phyloP scores from a whole-genome alignment of 1,140 invertebrate species.

The Hylaeus volcanicus region DNA sequence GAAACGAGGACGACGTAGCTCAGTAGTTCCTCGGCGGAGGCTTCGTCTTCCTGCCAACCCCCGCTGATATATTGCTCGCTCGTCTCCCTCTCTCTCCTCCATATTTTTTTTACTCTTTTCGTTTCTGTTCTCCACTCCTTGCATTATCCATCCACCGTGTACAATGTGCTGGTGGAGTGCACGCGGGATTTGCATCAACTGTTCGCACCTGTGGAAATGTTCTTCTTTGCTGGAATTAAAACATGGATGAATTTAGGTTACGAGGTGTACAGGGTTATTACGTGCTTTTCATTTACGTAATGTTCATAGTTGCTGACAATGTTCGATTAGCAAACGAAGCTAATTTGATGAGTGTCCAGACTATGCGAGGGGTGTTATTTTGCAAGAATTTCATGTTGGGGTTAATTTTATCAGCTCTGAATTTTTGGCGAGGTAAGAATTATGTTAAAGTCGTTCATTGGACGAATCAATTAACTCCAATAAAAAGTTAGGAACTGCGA shows the following conservation, averaged over 20 bases:
- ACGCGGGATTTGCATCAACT: neutral
- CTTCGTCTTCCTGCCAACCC: conserved; percentile 69
- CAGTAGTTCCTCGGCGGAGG: conserved; percentile 70
- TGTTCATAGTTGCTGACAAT: too few species aligned
- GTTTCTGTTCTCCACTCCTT: neutral
- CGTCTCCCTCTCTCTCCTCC: conserved; percentile 58
- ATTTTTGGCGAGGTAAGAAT: too few species aligned
- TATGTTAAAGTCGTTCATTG: too few species aligned
- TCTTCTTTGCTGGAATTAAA: neutral
- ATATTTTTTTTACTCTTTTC: conserved; percentile 25
- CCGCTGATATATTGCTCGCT: conserved; percentile 72
- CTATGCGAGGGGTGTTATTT: too few species aligned
- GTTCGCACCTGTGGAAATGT: conserved; percentile 8
- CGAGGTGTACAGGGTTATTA: neutral
- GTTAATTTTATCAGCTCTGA: too few species aligned
- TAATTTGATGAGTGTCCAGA: too few species aligned
- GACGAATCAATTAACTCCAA: too few species aligned
- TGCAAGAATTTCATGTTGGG: too few species aligned
- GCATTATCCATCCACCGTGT: conserved; percentile 17
- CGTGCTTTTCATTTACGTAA: neutral
- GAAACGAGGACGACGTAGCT: conserved; percentile 66
- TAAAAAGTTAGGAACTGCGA: too few species aligned
- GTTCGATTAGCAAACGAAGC: too few species aligned
- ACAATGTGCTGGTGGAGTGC: neutral
- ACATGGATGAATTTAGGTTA: neutral